Percentiles rank a stretch among this genome's conserved stretches.
Conservation (phyloP, 1,140 invertebrate species). For the Calephelis virginiensis region DNA sequence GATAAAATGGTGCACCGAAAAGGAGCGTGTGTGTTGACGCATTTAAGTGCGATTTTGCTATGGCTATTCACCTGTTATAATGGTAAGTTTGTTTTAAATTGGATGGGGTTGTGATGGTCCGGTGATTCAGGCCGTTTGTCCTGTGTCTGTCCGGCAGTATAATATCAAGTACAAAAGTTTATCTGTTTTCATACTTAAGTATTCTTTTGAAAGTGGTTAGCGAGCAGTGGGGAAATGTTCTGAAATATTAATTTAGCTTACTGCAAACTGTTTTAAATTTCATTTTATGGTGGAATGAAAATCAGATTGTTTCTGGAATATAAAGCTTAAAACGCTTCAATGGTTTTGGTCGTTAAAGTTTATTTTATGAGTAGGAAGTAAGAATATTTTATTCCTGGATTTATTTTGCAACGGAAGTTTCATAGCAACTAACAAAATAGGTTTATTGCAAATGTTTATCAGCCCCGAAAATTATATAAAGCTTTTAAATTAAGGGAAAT, state of each 20-base stretch:
- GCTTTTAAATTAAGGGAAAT: no score
- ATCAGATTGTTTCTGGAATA: no score
- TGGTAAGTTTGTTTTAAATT: conserved; percentile 56
- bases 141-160: conserved; percentile 7
- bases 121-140: conserved; percentile 41
- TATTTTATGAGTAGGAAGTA: no score
- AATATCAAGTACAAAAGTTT: neutral
- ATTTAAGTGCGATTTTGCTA: conserved; percentile 51
- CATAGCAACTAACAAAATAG: no score
- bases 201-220: neutral
- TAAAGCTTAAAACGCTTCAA: no score
- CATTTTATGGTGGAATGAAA: no score
- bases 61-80: conserved; percentile 62
- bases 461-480: no score
- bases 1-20: conserved; percentile 63
- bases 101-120: conserved; percentile 43
- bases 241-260: neutral
- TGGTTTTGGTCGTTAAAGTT: no score
- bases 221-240: neutral
- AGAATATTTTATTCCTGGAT: no score
- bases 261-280: no score
- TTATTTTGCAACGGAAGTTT: no score
- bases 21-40: conserved; percentile 49
- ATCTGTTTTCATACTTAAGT: neutral
- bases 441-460: no score